Evolutionary conservation across 2,888 invertebrate genomes (phyloP), one percentile per base, ranked within the genome.

Genomic region (Geotrupes spiniger): DNA sequence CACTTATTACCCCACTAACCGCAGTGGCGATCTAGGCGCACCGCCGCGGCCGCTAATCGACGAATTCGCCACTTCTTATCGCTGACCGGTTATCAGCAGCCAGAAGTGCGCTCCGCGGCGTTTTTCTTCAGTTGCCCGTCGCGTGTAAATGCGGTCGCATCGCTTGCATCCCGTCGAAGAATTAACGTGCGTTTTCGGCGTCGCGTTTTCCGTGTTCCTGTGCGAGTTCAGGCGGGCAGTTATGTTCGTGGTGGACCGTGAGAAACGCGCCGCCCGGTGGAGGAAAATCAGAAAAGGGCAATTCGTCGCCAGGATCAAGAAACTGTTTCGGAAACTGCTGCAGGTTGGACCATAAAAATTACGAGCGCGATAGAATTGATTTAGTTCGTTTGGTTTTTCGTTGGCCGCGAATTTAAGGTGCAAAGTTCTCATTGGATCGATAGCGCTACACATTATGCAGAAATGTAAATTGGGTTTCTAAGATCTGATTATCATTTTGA

Each of bases 301-400:
- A 12, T 28, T 48, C n/a, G 25, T 48, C n/a, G 26, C 31, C 11
- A 46, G 49, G 42, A 36, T 54, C 10, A 54, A 46, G 37, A 49
- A 39, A 36, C 40, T 54, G 9, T 46, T 51, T 33, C 36, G 47
- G 49, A 54, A 52, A 42, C 26, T 54, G 5, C 12, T 49, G 10
- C 49, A 54, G 54, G 54, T 54, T 49, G 41, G 54, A 43, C 29
- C 38, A 43, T n/a, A 15, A 29, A 27, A 10, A 25, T 12, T 31
- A 16, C 36, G 15, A 11, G 3, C n/a, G 31, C 31, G 14, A 11
- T 14, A 36, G 36, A 36, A 36, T 9, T 8, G 14, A 2, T 12
- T 36, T 36, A 6, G 1, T 2, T 36, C n/a, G 4, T 4, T 36
- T 4, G 14, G 3, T 5, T 36, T 36, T 36, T 12, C 3, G 6